Conservation (phyloP, 2,888 invertebrate genomes). For the Hermaeophaga mercurialis region DNA sequence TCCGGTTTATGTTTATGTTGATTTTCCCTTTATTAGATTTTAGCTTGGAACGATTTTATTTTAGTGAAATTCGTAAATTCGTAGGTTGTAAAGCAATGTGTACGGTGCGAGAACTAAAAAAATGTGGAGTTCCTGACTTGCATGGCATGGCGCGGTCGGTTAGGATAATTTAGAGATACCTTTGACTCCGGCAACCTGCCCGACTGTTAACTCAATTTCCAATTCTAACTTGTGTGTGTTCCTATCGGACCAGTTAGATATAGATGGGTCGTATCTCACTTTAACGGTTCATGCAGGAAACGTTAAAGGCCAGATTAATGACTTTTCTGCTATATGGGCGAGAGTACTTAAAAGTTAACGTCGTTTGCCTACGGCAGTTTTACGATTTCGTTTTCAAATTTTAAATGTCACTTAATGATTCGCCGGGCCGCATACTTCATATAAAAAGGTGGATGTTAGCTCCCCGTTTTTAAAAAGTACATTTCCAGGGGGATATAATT, state of each 20-base stretch:
- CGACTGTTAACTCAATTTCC: conserved; percentile 30
- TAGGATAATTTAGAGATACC: conserved; percentile 27
- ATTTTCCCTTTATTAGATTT: too few relatives aligned
- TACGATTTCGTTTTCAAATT: conserved; percentile 29
- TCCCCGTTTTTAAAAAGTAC: too few relatives aligned
- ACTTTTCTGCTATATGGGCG: conserved; percentile 40
- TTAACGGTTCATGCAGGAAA: conserved; percentile 49
- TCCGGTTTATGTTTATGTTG: too few relatives aligned
- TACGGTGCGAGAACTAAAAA: too few relatives aligned
- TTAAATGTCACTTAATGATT: conserved; percentile 31
- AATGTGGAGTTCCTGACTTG: too few relatives aligned
- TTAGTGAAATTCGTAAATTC: too few relatives aligned
- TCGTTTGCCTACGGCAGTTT: conserved; percentile 25
- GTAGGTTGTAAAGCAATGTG: too few relatives aligned
- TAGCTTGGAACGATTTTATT: too few relatives aligned
- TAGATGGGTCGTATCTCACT: conserved; percentile 41
- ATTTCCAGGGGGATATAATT: background rate
- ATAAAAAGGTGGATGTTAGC: too few relatives aligned
- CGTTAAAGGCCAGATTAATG: conserved; percentile 49
- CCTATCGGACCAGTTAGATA: conserved; percentile 25
- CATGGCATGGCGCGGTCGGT: conserved; percentile 5
- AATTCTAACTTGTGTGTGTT: conserved; percentile 23
- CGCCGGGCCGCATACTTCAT: conserved; percentile 2
- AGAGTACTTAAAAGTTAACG: conserved; percentile 41
- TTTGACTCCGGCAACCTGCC: conserved; percentile 17